phyloP scores from a whole-genome alignment of 2,888 invertebrate genomes.

The Steinernema scapterisci region DNA sequence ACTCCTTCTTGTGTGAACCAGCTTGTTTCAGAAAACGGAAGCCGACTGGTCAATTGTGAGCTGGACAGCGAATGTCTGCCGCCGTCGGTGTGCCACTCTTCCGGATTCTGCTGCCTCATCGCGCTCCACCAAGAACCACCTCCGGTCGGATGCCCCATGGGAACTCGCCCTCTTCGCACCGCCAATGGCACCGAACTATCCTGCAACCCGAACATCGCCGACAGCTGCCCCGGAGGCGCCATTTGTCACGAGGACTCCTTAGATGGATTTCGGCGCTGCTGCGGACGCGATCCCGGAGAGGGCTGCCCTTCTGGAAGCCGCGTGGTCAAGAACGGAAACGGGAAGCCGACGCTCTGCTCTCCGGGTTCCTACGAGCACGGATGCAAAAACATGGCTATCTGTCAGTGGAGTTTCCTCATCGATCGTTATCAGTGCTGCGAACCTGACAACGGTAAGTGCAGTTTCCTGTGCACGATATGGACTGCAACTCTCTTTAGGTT shows the following conservation, averaged over 20 bases:
- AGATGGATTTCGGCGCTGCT: constrained; percentile 39
- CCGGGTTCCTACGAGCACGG: constrained; percentile 42
- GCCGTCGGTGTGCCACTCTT: constrained; percentile 37
- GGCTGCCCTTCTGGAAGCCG: constrained; percentile 50
- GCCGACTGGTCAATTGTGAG: constrained; percentile 34
- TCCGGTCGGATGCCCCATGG: constrained; percentile 45
- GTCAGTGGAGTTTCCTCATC: constrained; percentile 60
- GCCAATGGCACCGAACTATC: constrained; percentile 37
- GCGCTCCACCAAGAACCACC: constrained; percentile 41
- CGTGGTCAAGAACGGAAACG: constrained; percentile 36
- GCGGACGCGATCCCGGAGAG: constrained; percentile 44
- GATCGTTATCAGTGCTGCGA: constrained; percentile 62
- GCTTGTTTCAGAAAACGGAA: constrained; percentile 30
- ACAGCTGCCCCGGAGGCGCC: constrained; percentile 53
- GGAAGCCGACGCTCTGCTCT: constrained; percentile 41
- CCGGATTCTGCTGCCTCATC: constrained; percentile 39
- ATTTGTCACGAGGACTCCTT: constrained; percentile 47
- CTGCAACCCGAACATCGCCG: constrained; percentile 39
- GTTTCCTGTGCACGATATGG: neutral
- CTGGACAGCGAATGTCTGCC: constrained; percentile 41
- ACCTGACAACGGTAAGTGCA: constrained; percentile 50
- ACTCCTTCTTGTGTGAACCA: too few relatives aligned
- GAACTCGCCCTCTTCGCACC: constrained; percentile 38
- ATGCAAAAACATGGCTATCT: constrained; percentile 43
- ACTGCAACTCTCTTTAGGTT: constrained; percentile 36